Evolutionary conservation across 2,797 vertebrate species (phyloP).

Genomic region (Staurois parvus): DNA sequence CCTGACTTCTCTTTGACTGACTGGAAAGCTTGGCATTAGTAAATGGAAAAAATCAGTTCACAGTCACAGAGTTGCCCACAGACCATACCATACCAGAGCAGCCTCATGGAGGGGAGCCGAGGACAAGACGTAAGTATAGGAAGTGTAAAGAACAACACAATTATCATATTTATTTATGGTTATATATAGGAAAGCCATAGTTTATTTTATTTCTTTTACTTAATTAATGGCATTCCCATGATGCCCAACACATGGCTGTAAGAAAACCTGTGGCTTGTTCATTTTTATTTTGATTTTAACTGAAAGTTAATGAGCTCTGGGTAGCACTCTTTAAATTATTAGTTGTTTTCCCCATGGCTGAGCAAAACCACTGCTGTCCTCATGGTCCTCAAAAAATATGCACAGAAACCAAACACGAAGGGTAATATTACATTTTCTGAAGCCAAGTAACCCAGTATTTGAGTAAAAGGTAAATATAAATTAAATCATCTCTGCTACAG

Average conservation of each 20-base stretch:
- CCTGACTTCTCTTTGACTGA: constrained; percentile 9
- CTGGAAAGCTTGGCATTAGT: neutral
- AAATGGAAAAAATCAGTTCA: constrained; percentile 38
- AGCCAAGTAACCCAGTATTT: neutral
- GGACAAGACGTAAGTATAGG: neutral
- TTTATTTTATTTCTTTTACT: neutral
- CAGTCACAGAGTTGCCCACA: neutral
- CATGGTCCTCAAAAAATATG: neutral
- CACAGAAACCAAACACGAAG: neutral
- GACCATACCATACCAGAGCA: neutral
- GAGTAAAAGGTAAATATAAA: neutral
- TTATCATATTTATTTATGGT: no score
- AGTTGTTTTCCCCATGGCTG: neutral
- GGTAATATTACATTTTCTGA: neutral
- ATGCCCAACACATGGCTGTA: neutral
- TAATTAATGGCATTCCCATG: neutral
- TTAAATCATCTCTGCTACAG: neutral
- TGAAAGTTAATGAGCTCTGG: neutral
- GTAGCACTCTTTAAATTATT: neutral
- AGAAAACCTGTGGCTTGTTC: neutral
- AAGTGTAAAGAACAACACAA: neutral
- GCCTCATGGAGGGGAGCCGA: neutral
- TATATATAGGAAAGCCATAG: neutral
- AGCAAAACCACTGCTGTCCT: neutral
- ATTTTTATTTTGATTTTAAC: neutral